Base-by-base conservation (phyloP, 2,888 invertebrate species). In the Agriopis marginaria region DNA sequence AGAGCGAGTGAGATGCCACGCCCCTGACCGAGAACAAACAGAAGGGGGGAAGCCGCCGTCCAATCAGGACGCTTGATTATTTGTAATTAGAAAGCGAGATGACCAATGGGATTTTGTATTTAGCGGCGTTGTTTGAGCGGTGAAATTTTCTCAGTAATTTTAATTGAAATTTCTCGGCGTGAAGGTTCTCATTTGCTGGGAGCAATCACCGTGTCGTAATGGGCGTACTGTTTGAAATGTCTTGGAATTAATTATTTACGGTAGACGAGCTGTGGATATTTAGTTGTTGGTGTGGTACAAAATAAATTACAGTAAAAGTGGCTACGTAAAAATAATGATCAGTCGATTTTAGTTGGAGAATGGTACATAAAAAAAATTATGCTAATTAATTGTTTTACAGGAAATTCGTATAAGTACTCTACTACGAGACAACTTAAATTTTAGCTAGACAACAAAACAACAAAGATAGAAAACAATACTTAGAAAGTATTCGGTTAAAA, bases 11-110 rank as follows among this genome's bases (percentile, higher is more conserved):
- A 90, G 91, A 89, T 77, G 85, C 92, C 92, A 88, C 94, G 93
- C 93, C 93, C 86, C 85, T 85, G 75, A 79, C 84, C 80, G 88
- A 94, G 93, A 94, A 94, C 94, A 94, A 94, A 94, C 87, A 92
- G 89, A 87, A 86, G 91, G 89, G 93, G 92, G 93, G 89, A 89
- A 83, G 79, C 78, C 75, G 79, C 81, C 87, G 80, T 77, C 94
- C 94, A 94, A 94, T 94, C 84, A 83, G 86, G 79, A 84, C 70
- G 83, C 92, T 94, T 94, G 94, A 94, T 94, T 94, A 89, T 94
- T 93, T 90, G 92, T 94, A 94, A 94, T 94, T 94, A 94, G 94
- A 94, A 93, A 92, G 88, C 82, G 85, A 89, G 90, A 93, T 93
- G 93, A 92, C 94, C 94, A 94, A 94, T 94, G 80, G 86, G 90